Base-by-base conservation (phyloP, 2,888 invertebrate species). In the Punctoribates punctum region DNA sequence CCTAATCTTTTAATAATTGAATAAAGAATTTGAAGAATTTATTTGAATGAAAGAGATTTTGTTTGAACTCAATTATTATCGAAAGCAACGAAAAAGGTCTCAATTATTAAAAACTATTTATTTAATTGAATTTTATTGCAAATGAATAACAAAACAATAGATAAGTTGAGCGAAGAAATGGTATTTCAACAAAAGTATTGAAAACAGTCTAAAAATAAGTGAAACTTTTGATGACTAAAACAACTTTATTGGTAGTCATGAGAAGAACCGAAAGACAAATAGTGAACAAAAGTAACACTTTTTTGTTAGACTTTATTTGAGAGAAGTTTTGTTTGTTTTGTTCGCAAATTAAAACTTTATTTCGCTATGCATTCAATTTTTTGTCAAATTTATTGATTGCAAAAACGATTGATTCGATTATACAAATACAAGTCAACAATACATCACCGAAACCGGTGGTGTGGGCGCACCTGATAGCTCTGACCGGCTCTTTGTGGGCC, bases 401-500 rank as follows among this genome's bases (percentile, higher is more conserved):
- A 51, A 51, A 51, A 51, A 51, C 20, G 5, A 51, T 2, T 51
- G 51, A 51, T n/a, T 51, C 20, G 17, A 5, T 17, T 51, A 51
- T 51, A 51, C 51, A 20, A 51, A 51, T 51, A 51, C 51, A 51
- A 51, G 17, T 20, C 17, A 51, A 17, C n/a, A 51, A 51, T 51
- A 51, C 51, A 51, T 51, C 51, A 51, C 51, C 51, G 51, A 20
- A 51, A 13, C 15, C 23, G 15, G 34, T 42, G 73, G 73, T 77
- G n/a, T 76, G 77, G 77, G 34, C 72, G 27, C 90, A 94, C 94
- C 93, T 93, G 88, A 99, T 92, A 87, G 97, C 97, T 85, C 99
- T 90, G 82, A 99, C 92, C 80, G 99, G 94, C 88, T 99, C 99
- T 89, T 99, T 98, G 86, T 99, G 99, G 77, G 98, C 99, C 87